Base-by-base conservation (phyloP, 2,888 invertebrate species). In the Lithophane ornitopus region DNA sequence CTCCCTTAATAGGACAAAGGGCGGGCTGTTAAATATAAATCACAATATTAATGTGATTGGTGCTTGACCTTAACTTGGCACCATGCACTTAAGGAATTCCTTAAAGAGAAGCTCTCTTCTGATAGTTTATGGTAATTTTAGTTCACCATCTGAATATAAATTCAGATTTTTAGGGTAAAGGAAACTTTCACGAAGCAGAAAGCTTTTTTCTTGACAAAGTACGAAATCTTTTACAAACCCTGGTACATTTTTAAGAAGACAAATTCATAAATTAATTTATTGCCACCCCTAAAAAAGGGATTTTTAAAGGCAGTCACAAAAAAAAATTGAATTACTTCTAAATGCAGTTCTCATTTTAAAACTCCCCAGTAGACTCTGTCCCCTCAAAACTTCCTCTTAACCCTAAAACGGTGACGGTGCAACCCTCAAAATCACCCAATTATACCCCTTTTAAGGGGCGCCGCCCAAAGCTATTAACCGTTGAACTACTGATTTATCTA, bases 391-490 rank as follows among this genome's bases (percentile, higher is more conserved):
- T 91, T 86, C 89, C 85, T 91, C 93, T 94, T 95, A 95, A 95
- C 88, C 76, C 84, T 82, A 84, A 78, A 87, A 90, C 85, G 91
- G 91, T 95, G 95, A 95, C 94, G 90, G 80, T 93, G 95, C 95
- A 94, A 81, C 94, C 95, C 94, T 93, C 92, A 93, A 92, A 92
- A 94, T 92, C 91, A 93, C 91, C 95, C 94, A 95, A 95, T 95
- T 95, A 94, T 93, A 94, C 92, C 94, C 94, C 92, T 93, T 94
- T 94, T 92, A 94, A 92, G 91, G 91, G 91, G 90, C 85, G 90
- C 94, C 94, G 93, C 94, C 94, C 92, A 91, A 91, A 82, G 91
- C 93, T 92, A 94, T 95, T 95, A 95, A 91, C 91, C 90, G 87
- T 89, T 94, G 89, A 90, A 92, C 93, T 90, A 91, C 92, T 94